Percentiles rank a stretch among this genome's conserved stretches.
These are phyloP conservation scores for Fissipunctia ypsillon DNA, from an alignment of 2,888 invertebrate species.

Conservation along the genomic window DNA sequence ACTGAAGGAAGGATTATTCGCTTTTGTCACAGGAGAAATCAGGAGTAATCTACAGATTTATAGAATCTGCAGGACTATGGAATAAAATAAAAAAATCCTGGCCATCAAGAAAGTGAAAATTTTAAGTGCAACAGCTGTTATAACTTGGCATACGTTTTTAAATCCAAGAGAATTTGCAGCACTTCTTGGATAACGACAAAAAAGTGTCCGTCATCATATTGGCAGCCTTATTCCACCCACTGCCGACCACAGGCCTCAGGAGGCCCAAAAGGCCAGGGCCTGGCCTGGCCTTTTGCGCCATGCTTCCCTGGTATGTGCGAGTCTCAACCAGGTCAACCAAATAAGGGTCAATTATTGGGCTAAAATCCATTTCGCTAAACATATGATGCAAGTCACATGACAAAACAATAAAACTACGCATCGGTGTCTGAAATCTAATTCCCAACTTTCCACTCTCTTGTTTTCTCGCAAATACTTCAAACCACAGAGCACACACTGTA, in stretches of 20 bases:
- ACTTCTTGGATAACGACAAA: background rate
- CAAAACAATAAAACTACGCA: background rate
- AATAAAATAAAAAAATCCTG: background rate
- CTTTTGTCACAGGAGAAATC: background rate
- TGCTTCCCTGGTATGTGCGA: too few relatives aligned
- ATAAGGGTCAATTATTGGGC: too few relatives aligned
- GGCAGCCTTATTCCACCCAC: too few relatives aligned
- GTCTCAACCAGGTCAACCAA: too few relatives aligned
- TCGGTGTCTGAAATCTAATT: background rate
- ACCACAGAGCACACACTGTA: conserved; percentile 7
- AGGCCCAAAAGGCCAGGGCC: too few relatives aligned
- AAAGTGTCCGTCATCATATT: too few relatives aligned
- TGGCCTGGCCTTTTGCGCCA: too few relatives aligned
- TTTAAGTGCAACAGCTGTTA: background rate
- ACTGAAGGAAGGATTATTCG: background rate
- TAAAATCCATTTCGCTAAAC: background rate
- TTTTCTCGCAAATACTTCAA: conserved; percentile 20
- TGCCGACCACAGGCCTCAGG: too few relatives aligned
- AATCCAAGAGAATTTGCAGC: background rate
- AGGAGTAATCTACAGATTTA: background rate
- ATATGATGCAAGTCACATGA: background rate
- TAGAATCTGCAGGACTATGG: too few relatives aligned
- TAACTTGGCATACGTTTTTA: background rate
- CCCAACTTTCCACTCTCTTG: background rate
- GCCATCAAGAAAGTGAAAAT: background rate